phyloP scores from a whole-genome alignment of 2,888 invertebrate genomes.

The Diarsia rubi region DNA sequence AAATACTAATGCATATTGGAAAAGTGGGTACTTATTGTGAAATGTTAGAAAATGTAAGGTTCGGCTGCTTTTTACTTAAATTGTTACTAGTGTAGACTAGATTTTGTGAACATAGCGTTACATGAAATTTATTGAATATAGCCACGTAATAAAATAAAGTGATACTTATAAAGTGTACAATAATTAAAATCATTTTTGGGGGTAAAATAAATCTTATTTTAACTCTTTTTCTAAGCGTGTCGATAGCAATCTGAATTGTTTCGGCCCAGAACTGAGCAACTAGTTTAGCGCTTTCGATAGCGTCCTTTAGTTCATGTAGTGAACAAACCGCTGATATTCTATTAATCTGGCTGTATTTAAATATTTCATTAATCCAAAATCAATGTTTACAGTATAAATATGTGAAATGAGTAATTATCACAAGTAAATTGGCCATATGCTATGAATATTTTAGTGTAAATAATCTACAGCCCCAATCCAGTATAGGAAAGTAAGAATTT shows the following conservation, averaged over 20 bases:
- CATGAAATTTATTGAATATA: neutral
- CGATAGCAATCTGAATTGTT: no score
- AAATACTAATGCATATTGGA: constrained; percentile 17
- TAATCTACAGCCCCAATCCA: constrained; percentile 35
- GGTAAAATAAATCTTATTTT: constrained; percentile 1
- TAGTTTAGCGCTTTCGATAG: no score
- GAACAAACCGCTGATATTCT: neutral
- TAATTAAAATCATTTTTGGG: neutral
- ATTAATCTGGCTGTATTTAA: constrained; percentile 19
- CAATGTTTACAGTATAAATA: constrained; percentile 11
- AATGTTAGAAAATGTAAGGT: constrained; percentile 10
- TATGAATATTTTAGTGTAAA: constrained; percentile 35
- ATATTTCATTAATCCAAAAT: constrained; percentile 11
- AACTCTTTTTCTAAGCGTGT: no score
- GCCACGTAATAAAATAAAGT: neutral
- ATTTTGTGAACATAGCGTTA: neutral
- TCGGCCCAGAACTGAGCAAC: no score
- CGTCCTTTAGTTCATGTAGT: no score
- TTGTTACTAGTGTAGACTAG: constrained; percentile 22
- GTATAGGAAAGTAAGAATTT: constrained; percentile 33
- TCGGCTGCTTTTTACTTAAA: constrained; percentile 24
- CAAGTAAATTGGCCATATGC: constrained; percentile 38
- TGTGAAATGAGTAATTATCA: constrained; percentile 19
- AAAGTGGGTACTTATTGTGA: constrained; percentile 10
- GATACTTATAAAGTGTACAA: neutral